A percentile compares a stretch with the other conserved stretches of the same genome.
These are phyloP conservation scores for Biston stratarius DNA, from an alignment of 2,888 invertebrate species.

Conservation along the genomic window DNA sequence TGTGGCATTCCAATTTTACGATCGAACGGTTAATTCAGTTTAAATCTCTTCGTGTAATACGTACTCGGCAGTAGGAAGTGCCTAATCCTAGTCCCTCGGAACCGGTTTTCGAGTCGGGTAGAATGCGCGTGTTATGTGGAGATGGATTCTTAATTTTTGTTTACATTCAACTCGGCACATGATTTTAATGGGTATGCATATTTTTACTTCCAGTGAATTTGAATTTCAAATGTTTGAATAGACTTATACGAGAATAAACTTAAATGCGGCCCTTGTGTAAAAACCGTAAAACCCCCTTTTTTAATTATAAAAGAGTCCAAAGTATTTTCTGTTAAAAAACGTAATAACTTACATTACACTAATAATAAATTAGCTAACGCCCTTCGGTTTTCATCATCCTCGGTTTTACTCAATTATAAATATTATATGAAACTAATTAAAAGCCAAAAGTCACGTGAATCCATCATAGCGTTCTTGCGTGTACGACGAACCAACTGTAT, in stretches of 20 bases:
- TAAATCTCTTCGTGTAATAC: conserved; percentile 85
- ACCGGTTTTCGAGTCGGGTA: conserved; percentile 63
- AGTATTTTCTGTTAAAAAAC: not conserved
- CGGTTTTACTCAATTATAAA: no score
- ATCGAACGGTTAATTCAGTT: conserved; percentile 86
- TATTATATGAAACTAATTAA: no score
- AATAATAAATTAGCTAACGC: no score
- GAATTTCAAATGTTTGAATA: conserved; percentile 43
- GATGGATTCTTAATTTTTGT: conserved; percentile 53
- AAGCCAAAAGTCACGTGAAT: no score
- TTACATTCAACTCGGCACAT: conserved; percentile 39
- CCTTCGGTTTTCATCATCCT: no score
- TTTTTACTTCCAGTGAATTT: conserved; percentile 47
- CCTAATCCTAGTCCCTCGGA: conserved; percentile 80
- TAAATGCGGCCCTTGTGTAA: conserved; percentile 21
- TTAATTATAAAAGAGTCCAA: conserved; percentile 12
- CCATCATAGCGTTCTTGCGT: no score
- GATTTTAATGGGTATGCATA: conserved; percentile 41
- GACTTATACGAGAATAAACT: conserved; percentile 36
- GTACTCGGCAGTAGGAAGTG: conserved; percentile 75
- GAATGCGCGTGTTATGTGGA: conserved; percentile 55
- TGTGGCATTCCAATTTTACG: conserved; percentile 87
- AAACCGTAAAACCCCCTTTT: conserved; percentile 7
- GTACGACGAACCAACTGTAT: no score
- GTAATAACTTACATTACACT: no score